These are phyloP conservation scores for Sminthurides bifidus DNA, from an alignment of 1,140 invertebrate genomes.

Conservation along the genomic window DNA sequence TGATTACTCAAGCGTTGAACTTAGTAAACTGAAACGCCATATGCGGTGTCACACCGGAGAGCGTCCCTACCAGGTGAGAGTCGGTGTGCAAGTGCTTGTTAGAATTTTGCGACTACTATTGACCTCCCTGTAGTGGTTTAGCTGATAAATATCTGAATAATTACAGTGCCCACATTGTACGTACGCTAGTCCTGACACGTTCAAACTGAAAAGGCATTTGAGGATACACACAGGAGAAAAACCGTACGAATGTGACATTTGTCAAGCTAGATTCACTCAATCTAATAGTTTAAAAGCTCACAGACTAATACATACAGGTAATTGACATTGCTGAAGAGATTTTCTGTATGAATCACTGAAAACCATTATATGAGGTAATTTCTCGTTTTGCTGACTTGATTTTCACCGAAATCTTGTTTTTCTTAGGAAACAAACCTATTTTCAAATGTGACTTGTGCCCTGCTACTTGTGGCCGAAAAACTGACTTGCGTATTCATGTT, in stretches of 20 bases:
- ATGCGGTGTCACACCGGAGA: constrained; percentile 86
- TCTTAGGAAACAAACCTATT: constrained; percentile 74
- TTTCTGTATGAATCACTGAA: too few species aligned
- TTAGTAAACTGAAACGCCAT: constrained; percentile 84
- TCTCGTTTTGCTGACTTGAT: too few species aligned
- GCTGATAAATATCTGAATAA: constrained; percentile 3
- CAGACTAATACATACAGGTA: constrained; percentile 84
- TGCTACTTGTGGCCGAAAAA: constrained; percentile 91
- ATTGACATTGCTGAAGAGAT: constrained; percentile 35
- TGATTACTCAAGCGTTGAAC: constrained; percentile 86
- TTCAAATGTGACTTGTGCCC: constrained; percentile 92
- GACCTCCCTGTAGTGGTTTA: constrained; percentile 21
- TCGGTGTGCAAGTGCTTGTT: constrained; percentile 4
- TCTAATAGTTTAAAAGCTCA: constrained; percentile 92
- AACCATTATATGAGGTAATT: too few species aligned
- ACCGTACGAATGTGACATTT: constrained; percentile 51
- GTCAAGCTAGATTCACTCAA: constrained; percentile 75
- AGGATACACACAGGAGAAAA: constrained; percentile 52
- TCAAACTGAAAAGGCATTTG: constrained; percentile 66
- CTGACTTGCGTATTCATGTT: constrained; percentile 89
- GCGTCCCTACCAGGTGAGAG: constrained; percentile 56
- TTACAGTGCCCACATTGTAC: constrained; percentile 84
- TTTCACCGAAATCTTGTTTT: not conserved
- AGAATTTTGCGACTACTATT: constrained; percentile 25
- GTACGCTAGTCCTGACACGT: constrained; percentile 94